A percentile compares a stretch with the other conserved stretches of the same genome.
Conservation (phyloP, 2,113 vertebrate genomes). For the Progne subis region DNA sequence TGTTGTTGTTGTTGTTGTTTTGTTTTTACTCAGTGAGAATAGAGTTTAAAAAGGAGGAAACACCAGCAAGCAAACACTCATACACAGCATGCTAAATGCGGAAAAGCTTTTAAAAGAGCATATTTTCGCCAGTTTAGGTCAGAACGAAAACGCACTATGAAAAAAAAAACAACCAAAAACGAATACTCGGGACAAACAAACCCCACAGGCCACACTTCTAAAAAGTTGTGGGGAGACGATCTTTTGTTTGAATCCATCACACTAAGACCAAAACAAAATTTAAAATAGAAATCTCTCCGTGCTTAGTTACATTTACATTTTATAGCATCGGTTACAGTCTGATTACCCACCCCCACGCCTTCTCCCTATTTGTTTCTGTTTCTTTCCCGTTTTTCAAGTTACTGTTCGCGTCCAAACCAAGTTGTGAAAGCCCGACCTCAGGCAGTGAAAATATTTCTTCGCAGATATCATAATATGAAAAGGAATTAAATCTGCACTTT, state of each 20-base stretch:
- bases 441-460: constrained; percentile 23
- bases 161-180: background rate
- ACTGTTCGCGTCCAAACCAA: background rate
- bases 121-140: background rate
- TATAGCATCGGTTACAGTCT: background rate
- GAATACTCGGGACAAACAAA: background rate
- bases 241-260: background rate
- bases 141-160: background rate
- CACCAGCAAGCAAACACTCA: background rate
- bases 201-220: background rate
- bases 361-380: background rate
- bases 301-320: constrained; percentile 14
- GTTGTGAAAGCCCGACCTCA: constrained; percentile 10
- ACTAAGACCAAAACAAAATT: background rate
- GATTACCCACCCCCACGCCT: fast-evolving
- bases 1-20: too few species aligned
- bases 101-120: background rate
- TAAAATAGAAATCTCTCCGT: background rate
- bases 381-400: background rate
- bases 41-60: background rate
- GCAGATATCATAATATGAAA: background rate
- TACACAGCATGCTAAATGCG: background rate
- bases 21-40: background rate
- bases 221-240: constrained; percentile 4
- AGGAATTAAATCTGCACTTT: background rate